A percentile compares a stretch with the other conserved stretches of the same genome.
Evolutionary conservation across 2,113 vertebrate species (phyloP).

Genomic region (Plotosus lineatus): DNA sequence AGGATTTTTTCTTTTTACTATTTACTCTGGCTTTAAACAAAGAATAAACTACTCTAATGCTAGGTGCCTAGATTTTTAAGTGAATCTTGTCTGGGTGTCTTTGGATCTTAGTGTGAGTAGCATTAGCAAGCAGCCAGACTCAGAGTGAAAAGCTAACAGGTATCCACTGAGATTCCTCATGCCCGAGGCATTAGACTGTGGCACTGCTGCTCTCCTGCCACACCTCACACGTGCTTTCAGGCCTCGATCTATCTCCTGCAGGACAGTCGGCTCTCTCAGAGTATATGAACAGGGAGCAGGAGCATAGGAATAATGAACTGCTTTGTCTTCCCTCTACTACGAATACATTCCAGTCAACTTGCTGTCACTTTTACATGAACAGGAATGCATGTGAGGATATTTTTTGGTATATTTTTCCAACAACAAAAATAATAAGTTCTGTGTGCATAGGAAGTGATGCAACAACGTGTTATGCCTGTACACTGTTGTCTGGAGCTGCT

Average conservation of each 20-base stretch:
- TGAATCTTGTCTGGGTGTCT: neutral
- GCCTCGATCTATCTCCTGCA: slow-evolving; percentile 36
- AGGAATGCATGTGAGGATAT: neutral
- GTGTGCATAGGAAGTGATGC: slow-evolving; percentile 23
- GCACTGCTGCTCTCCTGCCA: slow-evolving; percentile 32
- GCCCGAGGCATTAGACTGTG: slow-evolving; percentile 37
- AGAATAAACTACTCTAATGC: neutral
- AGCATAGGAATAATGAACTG: slow-evolving; percentile 16
- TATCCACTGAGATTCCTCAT: slow-evolving; percentile 35
- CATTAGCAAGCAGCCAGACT: slow-evolving; percentile 32
- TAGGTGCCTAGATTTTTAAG: neutral
- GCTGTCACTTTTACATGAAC: neutral
- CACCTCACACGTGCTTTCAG: slow-evolving; percentile 32
- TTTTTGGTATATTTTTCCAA: slow-evolving; percentile 14
- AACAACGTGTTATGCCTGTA: slow-evolving; percentile 22
- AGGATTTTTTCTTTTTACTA: neutral
- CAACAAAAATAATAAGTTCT: neutral
- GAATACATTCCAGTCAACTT: neutral
- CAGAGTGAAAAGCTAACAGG: slow-evolving; percentile 42
- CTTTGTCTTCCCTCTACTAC: neutral
- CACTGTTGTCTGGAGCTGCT: neutral
- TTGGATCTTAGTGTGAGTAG: slow-evolving; percentile 9
- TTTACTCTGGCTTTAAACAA: neutral
- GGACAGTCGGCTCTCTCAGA: slow-evolving; percentile 25
- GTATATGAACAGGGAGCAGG: slow-evolving; percentile 1